Base-by-base conservation (phyloP, 2,797 vertebrate species). In the Gobio occitaniae region DNA sequence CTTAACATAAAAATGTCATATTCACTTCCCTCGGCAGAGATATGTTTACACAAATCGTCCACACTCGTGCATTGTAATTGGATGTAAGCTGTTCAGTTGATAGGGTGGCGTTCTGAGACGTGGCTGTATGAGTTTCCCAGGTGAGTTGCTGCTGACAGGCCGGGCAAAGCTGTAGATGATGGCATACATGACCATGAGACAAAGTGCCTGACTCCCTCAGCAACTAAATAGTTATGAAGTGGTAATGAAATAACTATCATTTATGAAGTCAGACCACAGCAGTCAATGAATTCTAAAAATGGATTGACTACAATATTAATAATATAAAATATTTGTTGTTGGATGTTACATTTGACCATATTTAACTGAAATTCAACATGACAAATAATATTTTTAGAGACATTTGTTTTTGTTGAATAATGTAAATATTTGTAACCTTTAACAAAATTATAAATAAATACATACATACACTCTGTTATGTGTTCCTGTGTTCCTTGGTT, bases 41-140 rank as follows among this genome's bases (percentile, higher is more conserved):
- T 80, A 81, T 83, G 69, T 52, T 85, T 65, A 75, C 83, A 82
- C 87, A 89, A 68, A 70, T 86, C 81, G 77, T 72, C 86, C 77
- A 63, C 61, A 80, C 56, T 72, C 68, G 63, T 80, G 84, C 29
- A 79, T 71, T 86, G 87, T 88, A 87, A 90, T 89, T 87, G 87
- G 87, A 83, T 80, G 86, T 87, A 87, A 90, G 88, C 85, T 88
- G 78, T 88, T 68, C 65, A 83, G 78, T 86, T 90, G 87, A 87
- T 88, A 84, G 84, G 85, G 74, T 78, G 83, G 80, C n/a, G 16
- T 56, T 78, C 29, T 36, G 36, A 78, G 44, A 84, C 8, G 1
- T 61, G 19, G 66, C 84, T 76, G 70, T 82, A 70, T 78, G 74
- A 63, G 47, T 78, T 82, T 88, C 80, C 54, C 80, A 85, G 84